Conservation (phyloP, 2,888 invertebrate genomes). For the Cephalotes varians region DNA sequence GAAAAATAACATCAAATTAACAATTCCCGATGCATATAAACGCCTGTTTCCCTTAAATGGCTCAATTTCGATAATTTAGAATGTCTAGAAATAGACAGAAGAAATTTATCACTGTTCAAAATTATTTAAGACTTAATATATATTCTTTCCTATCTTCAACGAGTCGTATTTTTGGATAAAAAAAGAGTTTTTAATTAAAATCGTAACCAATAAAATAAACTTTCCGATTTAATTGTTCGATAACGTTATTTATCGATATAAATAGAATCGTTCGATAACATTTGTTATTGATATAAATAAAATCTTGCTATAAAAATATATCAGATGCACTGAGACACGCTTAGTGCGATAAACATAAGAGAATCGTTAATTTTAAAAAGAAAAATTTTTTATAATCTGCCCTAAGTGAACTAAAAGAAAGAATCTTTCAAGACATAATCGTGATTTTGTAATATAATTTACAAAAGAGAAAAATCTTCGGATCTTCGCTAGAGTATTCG, state of each 20-base stretch:
- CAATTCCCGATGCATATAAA: too few relatives aligned
- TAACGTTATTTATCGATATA: too few relatives aligned
- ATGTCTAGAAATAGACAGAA: too few relatives aligned
- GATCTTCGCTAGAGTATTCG: background rate
- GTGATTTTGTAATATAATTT: background rate
- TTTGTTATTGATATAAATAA: background rate
- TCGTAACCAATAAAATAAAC: background rate
- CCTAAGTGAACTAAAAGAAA: background rate
- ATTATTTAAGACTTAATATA: background rate
- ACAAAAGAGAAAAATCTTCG: background rate
- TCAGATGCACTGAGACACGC: background rate
- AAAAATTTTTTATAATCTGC: background rate
- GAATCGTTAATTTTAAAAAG: background rate
- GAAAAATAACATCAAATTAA: conserved; percentile 5
- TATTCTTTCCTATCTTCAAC: background rate
- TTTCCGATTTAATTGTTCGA: background rate
- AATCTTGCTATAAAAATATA: background rate
- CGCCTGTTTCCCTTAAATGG: too few relatives aligned
- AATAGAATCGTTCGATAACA: background rate
- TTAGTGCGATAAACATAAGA: background rate
- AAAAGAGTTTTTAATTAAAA: background rate
- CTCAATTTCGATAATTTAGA: too few relatives aligned
- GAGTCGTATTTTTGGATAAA: background rate
- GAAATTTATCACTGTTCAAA: too few relatives aligned
- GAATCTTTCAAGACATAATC: background rate